Evolutionary conservation across 2,797 vertebrate species (phyloP).

Genomic region (Bradypodion ventrale): DNA sequence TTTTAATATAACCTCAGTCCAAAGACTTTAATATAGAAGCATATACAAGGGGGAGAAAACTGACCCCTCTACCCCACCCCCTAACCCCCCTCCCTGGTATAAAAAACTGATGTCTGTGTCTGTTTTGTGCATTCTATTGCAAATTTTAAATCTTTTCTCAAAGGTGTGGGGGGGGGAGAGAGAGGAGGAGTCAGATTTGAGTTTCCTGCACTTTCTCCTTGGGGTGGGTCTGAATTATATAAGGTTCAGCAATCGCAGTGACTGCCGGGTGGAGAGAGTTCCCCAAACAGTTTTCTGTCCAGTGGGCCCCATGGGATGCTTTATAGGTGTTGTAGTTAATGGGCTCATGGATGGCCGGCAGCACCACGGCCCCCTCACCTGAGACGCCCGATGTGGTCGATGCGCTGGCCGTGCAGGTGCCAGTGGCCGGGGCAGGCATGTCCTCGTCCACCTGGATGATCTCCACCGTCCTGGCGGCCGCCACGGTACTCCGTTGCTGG

Average conservation of each 20-base stretch:
- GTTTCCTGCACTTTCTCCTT: conserved; percentile 99
- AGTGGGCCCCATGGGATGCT: conserved; percentile 88
- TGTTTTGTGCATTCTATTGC: conserved; percentile 95
- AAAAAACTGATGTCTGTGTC: conserved; percentile 88
- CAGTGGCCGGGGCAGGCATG: conserved; percentile 76
- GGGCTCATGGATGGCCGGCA: conserved; percentile 90
- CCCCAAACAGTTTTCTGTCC: conserved; percentile 94
- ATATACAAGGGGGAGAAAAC: conserved; percentile 94
- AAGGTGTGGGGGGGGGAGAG: conserved; percentile 10
- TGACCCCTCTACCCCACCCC: conserved; percentile 63
- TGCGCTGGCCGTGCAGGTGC: conserved; percentile 38
- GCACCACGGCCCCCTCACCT: conserved; percentile 86
- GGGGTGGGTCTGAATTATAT: conserved; percentile 90
- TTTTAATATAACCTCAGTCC: conserved; percentile 89
- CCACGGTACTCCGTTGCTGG: conserved; percentile 94
- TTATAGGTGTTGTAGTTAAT: conserved; percentile 94
- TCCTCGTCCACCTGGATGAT: conserved; percentile 95
- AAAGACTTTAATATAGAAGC: conserved; percentile 91
- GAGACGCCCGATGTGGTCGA: conserved; percentile 81
- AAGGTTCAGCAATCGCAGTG: conserved; percentile 89
- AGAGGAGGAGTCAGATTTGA: conserved; percentile 87
- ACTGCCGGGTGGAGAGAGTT: conserved; percentile 91
- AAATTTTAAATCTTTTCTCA: conserved; percentile 77
- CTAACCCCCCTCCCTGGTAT: conserved; percentile 75
- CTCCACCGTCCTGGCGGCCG: conserved; percentile 91